Percentiles rank a stretch among this genome's conserved stretches.
Conservation (phyloP, 2,797 vertebrate genomes). For the Holocentrus rufus region DNA sequence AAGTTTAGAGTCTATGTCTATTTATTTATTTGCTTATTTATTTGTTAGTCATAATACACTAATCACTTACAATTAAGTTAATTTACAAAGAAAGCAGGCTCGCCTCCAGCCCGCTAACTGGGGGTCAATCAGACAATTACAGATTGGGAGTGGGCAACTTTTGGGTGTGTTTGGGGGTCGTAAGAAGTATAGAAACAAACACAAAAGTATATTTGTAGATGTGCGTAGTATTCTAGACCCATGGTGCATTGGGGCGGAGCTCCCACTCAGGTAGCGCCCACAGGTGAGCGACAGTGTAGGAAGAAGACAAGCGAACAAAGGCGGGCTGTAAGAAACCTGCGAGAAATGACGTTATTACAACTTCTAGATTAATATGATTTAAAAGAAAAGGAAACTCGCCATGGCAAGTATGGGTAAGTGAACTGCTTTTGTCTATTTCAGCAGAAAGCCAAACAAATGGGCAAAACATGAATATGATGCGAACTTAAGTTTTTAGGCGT, state of each 20-base stretch:
- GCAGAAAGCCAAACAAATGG: not conserved
- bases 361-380: slow-evolving; percentile 24
- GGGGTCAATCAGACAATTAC: too few species aligned
- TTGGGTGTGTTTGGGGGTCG: too few species aligned
- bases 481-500: slow-evolving; percentile 65
- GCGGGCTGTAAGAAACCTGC: not conserved
- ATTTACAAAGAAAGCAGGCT: too few species aligned
- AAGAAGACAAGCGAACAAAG: not conserved
- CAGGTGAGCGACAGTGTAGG: slow-evolving; percentile 55
- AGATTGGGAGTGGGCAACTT: too few species aligned
- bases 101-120: too few species aligned
- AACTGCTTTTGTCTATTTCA: not conserved
- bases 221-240: too few species aligned
- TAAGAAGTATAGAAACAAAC: too few species aligned
- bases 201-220: too few species aligned
- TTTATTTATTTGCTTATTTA: too few species aligned
- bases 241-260: slow-evolving; percentile 47
- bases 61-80: too few species aligned
- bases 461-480: not conserved
- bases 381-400: slow-evolving; percentile 37
- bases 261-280: slow-evolving; percentile 27
- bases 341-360: slow-evolving; percentile 50
- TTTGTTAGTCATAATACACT: too few species aligned
- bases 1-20: too few species aligned
- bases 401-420: slow-evolving; percentile 77